Percentiles rank a stretch among this genome's conserved stretches.
These are phyloP conservation scores for Otolemur crassicaudatus DNA, from an alignment of 2,797 vertebrate species.

Conservation along the genomic window DNA sequence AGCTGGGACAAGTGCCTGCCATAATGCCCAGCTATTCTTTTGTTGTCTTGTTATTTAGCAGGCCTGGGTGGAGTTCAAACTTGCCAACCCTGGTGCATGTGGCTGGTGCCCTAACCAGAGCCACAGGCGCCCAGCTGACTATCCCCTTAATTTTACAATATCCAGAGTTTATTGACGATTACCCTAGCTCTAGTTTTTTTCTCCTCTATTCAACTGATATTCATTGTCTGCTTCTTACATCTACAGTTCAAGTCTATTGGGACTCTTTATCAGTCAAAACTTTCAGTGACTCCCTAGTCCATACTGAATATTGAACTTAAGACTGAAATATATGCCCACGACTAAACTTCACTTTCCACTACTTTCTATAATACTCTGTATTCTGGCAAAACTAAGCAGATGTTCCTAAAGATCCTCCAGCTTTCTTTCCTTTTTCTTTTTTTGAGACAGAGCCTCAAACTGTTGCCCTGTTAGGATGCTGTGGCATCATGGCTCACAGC, in stretches of 20 bases:
- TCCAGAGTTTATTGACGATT: not conserved
- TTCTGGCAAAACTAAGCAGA: not conserved
- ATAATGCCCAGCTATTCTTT: too few relatives aligned
- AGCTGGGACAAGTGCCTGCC: too few relatives aligned
- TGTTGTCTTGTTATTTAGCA: too few relatives aligned
- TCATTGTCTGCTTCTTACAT: not conserved
- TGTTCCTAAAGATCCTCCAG: not conserved
- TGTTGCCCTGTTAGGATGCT: too few relatives aligned
- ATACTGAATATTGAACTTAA: slow-evolving; percentile 2
- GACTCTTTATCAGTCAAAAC: not conserved
- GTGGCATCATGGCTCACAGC: too few relatives aligned
- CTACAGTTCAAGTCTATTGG: not conserved
- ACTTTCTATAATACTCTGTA: not conserved
- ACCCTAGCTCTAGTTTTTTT: not conserved
- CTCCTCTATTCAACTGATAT: not conserved
- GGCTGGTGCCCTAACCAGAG: too few relatives aligned
- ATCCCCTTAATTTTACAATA: not conserved
- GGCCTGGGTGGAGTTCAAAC: too few relatives aligned
- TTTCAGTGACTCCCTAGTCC: not conserved
- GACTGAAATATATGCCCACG: not conserved
- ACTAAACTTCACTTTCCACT: not conserved
- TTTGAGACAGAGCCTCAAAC: too few relatives aligned
- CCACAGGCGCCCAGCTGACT: not conserved
- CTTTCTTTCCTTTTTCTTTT: not conserved
- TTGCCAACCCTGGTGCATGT: too few relatives aligned